Evolutionary conservation across 2,113 vertebrate genomes (phyloP).

Genomic region (Sturnus vulgaris): DNA sequence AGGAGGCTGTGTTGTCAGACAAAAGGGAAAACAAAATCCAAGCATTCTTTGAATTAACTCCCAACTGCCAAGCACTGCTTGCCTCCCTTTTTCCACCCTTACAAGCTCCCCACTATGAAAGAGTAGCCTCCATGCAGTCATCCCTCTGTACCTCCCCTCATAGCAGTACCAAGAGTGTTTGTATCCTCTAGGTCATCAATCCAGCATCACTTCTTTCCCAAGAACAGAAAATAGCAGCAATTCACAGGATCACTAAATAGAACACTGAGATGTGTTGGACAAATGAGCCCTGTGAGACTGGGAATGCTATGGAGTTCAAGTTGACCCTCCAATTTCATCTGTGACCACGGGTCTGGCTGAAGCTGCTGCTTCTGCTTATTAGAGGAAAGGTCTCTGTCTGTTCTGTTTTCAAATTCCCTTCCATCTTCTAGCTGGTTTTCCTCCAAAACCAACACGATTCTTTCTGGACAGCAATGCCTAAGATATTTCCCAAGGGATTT

Average conservation of each 20-base stretch:
- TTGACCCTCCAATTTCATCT: neutral
- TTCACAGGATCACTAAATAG: neutral
- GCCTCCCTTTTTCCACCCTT: neutral
- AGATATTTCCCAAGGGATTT: neutral
- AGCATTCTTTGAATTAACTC: neutral
- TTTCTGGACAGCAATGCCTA: neutral
- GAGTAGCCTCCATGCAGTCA: neutral
- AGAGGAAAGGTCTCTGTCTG: neutral
- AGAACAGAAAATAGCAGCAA: neutral
- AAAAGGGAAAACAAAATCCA: neutral
- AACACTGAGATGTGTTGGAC: neutral
- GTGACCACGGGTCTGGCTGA: neutral
- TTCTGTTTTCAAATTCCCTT: neutral
- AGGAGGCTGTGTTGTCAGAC: neutral
- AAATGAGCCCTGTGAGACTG: neutral
- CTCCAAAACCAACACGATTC: neutral
- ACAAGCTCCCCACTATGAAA: neutral
- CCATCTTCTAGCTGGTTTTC: neutral
- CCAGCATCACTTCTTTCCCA: neutral
- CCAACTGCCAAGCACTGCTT: slow-evolving; percentile 1
- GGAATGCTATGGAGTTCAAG: neutral
- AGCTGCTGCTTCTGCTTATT: neutral
- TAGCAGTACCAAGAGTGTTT: neutral
- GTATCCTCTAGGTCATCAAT: neutral
- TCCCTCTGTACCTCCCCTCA: neutral